Base-by-base conservation (phyloP, 2,113 vertebrate species). In the Brachypodius melanocephalos region DNA sequence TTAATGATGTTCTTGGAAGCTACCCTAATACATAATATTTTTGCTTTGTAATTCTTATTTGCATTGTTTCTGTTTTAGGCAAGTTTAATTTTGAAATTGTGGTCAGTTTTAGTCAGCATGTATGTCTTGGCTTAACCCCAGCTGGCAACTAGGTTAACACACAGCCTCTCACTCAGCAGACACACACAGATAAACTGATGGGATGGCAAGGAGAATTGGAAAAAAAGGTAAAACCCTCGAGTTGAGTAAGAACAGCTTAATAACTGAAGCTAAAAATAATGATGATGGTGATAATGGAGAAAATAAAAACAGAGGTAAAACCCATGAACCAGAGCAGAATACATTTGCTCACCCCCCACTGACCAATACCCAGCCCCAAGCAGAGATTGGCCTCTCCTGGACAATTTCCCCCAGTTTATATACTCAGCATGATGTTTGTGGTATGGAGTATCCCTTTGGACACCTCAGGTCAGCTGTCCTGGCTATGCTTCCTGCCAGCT, bases 311-410 rank as follows among this genome's bases (percentile, higher is more conserved):
- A 32, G 21, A 65, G 10, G 14, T 26, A 22, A 88, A 80, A 36
- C 22, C n/a, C 18, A 28, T 16, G n/a, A 69, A 19, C 17, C 32
- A 42, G 31, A 4, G 0, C 17, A 49, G 45, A 36, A 49, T 5
- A 42, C 8, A 11, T 36, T 65, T 73, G 5, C 26, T 65, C 17
- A 36, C 2, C 20, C 9, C 5, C 4, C 6, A 36, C 4, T 28
- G 49, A 36, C 51, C 43, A 16, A 28, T 16, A 55, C 21, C 9
- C 29, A 55, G 34, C 25, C 34, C 26, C 36, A 32, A 13, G 34
- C 17, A 57, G 34, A 0, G 0, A 31, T 18, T 3, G 1, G 14
- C 28, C 32, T 72, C 25, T 72, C 31, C 42, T 2, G 4, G 42
- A 26, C 20, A 28, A 57, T 49, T 63, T 6, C 14, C 25, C 9